Base-by-base conservation (phyloP, 2,888 invertebrate genomes). In the Orthosia cruda region DNA sequence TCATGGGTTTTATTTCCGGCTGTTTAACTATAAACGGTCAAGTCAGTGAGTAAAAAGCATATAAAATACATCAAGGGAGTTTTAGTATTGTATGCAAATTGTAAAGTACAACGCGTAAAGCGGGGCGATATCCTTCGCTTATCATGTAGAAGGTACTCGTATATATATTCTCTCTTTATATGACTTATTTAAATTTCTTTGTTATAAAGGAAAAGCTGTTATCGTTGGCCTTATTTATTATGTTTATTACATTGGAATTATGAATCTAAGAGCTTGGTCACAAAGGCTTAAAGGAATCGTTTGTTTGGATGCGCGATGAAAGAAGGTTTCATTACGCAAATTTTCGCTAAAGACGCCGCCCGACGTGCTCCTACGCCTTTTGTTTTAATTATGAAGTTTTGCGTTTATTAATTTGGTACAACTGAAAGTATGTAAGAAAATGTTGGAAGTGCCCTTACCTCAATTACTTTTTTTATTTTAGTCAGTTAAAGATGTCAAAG, bases 71-170 rank as follows among this genome's bases (percentile, higher is more conserved):
- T 89, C 80, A 85, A 85, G 76, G 85, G 85, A 89, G 86, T 84
- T 89, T 89, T 88, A 88, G 81, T 88, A 86, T 83, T 80, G 83
- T 91, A 94, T 93, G 94, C 90, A 92, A 94, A 94, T 94, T 90
- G 68, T 89, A 86, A 87, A 87, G 87, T 93, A 91, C 88, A 89
- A 79, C 66, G 80, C 81, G 79, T 85, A 57, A 87, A 84, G 70
- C 64, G 58, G 77, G 74, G 80, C 66, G 72, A 76, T 76, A 63
- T 68, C 82, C 50, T 71, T 57, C 50, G 76, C 58, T 64, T 68
- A 73, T 77, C 57, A 73, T 62, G 64, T 50, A 23, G 45, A 45
- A 49, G 20, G 47, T 50, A 67, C 32, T 13, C 40, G 40, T 40
- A 40, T 40, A 40, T 40, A 40, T 62, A 47, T 5, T 12, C 20